Base-by-base conservation (phyloP, 1,140 invertebrate species). In the Brevipalpus yothersi region DNA sequence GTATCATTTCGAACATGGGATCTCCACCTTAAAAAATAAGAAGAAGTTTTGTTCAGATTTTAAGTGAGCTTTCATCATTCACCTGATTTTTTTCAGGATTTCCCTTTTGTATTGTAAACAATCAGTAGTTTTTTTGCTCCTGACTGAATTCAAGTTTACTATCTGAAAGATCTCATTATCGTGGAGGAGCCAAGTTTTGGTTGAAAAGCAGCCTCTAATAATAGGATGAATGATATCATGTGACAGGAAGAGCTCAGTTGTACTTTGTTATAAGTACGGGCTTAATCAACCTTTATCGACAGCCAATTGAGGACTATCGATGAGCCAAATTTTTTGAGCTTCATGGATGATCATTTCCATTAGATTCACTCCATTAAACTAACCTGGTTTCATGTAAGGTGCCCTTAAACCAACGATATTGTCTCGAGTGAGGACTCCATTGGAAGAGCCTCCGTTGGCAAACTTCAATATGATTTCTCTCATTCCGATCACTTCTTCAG, bases 371-470 rank as follows among this genome's bases (percentile, higher is more conserved):
- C 17, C 12, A n/a, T 21, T 12, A 13, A n/a, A 54, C 19, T 54
- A 13, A 59, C 60, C 66, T 12, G 65, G 61, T 42, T 67, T 67
- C 41, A 67, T 39, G 65, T 69, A 72, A 17, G 71, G 71, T 23
- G 71, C 71, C 56, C 71, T 58, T 67, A 72, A 70, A 4, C 62
- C 62, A 7, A 63, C 21, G 40, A 63, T 56, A 45, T 63, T 60
- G 9, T 63, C 62, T 4, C 62, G 43, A 1, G 55, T 63, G 1
- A 63, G 17, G 5, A 56, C 56, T 13, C 53, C 40, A 10, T 53
- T 61, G 2, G 55, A 21, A 23, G 53, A n/a, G 7, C 56, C 55
- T 23, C 59, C 58, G 19, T 23, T 62, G 43, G 60, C 56, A 47
- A 58, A 58, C 45, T 63, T 31, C 0, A 63, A 17, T 3, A 63